phyloP scores from a whole-genome alignment of 1,140 invertebrate genomes.

The Drosophila aff. region DNA sequence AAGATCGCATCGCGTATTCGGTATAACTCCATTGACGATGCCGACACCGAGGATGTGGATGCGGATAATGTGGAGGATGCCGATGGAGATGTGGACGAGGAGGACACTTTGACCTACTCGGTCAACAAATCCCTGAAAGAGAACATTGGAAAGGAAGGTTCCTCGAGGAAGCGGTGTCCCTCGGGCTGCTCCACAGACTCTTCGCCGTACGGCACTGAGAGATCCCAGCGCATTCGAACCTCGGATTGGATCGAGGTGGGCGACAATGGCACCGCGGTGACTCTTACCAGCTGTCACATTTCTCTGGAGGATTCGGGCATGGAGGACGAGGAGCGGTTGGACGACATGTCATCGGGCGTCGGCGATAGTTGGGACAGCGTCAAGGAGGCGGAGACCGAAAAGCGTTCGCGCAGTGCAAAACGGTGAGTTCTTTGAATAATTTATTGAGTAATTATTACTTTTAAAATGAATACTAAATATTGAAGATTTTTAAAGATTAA shows the following conservation, averaged over 20 bases:
- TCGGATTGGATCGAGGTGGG: constrained; percentile 85
- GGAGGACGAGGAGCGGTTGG: constrained; percentile 84
- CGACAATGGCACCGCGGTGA: constrained; percentile 83
- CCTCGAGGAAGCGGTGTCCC: constrained; percentile 74
- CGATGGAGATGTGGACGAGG: constrained; percentile 73
- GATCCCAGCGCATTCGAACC: constrained; percentile 81
- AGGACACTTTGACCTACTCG: constrained; percentile 68
- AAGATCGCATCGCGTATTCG: constrained; percentile 61
- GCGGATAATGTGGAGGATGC: constrained; percentile 80
- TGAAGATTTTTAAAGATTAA: neutral
- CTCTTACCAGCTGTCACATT: constrained; percentile 82
- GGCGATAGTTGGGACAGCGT: constrained; percentile 85
- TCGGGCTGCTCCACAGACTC: constrained; percentile 84
- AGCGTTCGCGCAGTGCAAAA: constrained; percentile 73
- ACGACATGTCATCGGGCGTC: constrained; percentile 84
- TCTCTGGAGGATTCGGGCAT: constrained; percentile 84
- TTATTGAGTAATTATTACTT: neutral
- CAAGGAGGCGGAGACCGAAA: constrained; percentile 82
- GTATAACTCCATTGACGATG: constrained; percentile 75
- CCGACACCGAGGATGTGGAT: constrained; percentile 77
- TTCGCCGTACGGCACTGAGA: constrained; percentile 82
- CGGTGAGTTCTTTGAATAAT: constrained; percentile 65
- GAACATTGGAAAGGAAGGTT: constrained; percentile 42
- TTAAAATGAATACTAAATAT: neutral
- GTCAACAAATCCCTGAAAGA: constrained; percentile 65